A percentile compares a stretch with the other conserved stretches of the same genome.
Conservation (phyloP, 2,888 invertebrate genomes). For the Drosophila siamana region DNA sequence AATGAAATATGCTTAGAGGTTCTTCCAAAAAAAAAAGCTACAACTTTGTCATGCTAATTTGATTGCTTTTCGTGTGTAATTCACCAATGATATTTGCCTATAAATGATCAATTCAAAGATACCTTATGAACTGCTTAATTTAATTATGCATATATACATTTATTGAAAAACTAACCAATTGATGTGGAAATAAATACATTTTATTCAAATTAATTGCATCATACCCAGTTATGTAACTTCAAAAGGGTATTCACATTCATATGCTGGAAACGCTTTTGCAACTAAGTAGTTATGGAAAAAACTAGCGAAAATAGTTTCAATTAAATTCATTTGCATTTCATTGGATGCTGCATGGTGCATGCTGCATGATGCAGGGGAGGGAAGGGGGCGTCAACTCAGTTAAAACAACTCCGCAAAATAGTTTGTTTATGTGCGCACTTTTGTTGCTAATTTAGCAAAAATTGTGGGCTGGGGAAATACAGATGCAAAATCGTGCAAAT, state of each 20-base stretch:
- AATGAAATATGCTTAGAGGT: background rate
- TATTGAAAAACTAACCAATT: no score
- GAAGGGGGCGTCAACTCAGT: conserved; percentile 18
- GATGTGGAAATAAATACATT: no score
- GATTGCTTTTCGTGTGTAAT: conserved; percentile 27
- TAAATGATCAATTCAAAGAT: no score
- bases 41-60: conserved; percentile 12
- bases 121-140: no score
- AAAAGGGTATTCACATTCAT: conserved; percentile 8
- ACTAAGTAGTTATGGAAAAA: conserved; percentile 20
- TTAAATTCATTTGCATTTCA: conserved; percentile 38
- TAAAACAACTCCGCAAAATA: conserved; percentile 27
- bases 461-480: conserved; percentile 13
- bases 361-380: background rate
- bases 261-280: background rate
- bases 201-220: no score
- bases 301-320: conserved; percentile 29
- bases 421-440: conserved; percentile 21
- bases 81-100: conserved; percentile 20
- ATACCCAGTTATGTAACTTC: background rate
- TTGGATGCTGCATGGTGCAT: background rate
- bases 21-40: background rate
- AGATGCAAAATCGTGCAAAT: conserved; percentile 5
- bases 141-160: no score
- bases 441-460: conserved; percentile 41